phyloP scores from a whole-genome alignment of 2,113 vertebrate species.

The Neogale vison region DNA sequence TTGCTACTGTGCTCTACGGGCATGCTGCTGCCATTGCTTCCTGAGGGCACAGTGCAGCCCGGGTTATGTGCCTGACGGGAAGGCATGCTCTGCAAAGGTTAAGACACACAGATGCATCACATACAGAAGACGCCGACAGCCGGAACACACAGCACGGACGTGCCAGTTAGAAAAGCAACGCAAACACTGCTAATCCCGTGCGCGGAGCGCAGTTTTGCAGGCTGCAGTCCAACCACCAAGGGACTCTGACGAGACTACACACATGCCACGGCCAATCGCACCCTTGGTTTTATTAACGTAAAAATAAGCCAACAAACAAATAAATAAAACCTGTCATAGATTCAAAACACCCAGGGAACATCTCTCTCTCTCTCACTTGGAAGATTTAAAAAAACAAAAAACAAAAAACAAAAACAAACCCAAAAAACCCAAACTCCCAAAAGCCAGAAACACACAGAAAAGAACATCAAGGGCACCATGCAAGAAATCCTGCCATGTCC shows the following conservation, averaged over 20 bases:
- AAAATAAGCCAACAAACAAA: neutral
- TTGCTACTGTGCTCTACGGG: conserved; percentile 84
- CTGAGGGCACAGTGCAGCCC: conserved; percentile 88
- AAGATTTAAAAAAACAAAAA: conserved; percentile 5
- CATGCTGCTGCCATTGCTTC: conserved; percentile 85
- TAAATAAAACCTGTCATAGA: neutral
- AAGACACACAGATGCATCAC: conserved; percentile 89
- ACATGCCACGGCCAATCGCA: neutral
- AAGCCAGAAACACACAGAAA: neutral
- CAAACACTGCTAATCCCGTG: neutral
- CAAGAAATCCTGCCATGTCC: neutral
- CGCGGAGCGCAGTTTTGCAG: neutral
- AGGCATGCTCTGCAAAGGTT: conserved; percentile 97
- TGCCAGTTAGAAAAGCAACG: conserved; percentile 65
- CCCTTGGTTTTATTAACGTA: neutral
- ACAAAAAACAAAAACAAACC: neutral
- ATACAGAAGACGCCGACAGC: conserved; percentile 69
- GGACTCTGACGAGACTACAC: neutral
- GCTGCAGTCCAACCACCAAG: neutral
- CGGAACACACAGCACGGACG: neutral
- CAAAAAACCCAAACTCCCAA: neutral
- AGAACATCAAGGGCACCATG: neutral
- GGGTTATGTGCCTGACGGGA: conserved; percentile 88
- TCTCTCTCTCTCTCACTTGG: neutral
- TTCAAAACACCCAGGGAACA: neutral